Base-by-base conservation (phyloP, 2,113 vertebrate species). In the Hyperopisus bebe region DNA sequence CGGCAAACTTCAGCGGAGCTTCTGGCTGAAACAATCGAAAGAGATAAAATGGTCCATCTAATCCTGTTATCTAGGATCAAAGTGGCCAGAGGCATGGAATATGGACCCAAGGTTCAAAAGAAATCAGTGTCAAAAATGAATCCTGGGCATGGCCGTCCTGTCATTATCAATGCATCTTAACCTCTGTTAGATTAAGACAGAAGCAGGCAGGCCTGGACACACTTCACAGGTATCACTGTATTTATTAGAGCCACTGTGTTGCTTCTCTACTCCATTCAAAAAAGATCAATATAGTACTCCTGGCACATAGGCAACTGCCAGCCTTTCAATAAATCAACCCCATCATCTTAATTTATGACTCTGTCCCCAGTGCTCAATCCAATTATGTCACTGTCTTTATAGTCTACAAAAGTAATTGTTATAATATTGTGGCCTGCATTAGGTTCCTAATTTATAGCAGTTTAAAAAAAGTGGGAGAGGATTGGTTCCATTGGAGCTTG, bases 281-380 rank as follows among this genome's bases (percentile, higher is more conserved):
- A 89, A 21, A 46, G 80, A 89, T 89, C 80, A 62, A 89, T 47
- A 89, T 9, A 51, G 53, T 17, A n/a, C 77, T 24, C 35, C 48
- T 50, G 21, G 24, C 39, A 48, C 24, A 89, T 42, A 53, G 77
- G 50, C 42, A 58, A 51, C 51, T 19, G 55, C 87, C 55, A 24
- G 15, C 27, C 35, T 83, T 89, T 85, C 80, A 85, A 89, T 89
- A 89, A 85, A 89, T 89, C 80, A 89, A 17, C 74, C 35, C 31
- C 77, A 89, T 82, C 80, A 62, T 62, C 51, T 85, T 89, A 89
- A 89, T 89, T 62, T 58, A 85, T 47, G 80, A 62, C 55, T 84
- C 50, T 35, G 42, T 85, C 80, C 88, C 80, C 10, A 24, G 80
- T 77, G 21, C 80, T 84, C 80, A 85, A 85, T 58, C 80, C 35